Conservation (phyloP, 37 sponge, comb jelly and placozoan genomes). For the Agelas oroides region DNA sequence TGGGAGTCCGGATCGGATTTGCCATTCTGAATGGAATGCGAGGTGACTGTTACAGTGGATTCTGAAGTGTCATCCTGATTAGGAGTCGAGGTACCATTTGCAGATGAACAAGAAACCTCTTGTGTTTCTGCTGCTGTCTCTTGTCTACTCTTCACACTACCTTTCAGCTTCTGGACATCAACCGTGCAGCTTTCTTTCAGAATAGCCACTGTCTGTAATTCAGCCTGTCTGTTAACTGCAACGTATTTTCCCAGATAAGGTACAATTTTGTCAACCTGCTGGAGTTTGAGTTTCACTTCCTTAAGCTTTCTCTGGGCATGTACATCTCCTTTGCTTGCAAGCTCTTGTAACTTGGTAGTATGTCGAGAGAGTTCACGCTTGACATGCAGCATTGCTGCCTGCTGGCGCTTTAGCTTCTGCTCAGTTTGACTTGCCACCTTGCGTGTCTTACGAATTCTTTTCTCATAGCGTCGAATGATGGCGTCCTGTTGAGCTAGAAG, state of each 20-base stretch:
- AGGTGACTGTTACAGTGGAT: no score
- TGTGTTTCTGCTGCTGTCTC: background rate
- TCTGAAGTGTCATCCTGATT: no score
- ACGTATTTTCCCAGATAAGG: constrained; percentile 80
- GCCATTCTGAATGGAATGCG: no score
- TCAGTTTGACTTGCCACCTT: constrained; percentile 71
- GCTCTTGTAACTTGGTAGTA: constrained; percentile 36
- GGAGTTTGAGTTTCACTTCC: constrained; percentile 28
- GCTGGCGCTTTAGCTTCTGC: constrained; percentile 68
- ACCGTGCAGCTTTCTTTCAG: constrained; percentile 65
- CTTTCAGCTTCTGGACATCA: constrained; percentile 28
- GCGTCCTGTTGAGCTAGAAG: constrained; percentile 5
- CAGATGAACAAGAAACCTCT: background rate
- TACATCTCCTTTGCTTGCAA: constrained; percentile 29
- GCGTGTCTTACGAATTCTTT: constrained; percentile 66
- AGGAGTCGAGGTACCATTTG: background rate
- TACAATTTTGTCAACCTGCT: constrained; percentile 73
- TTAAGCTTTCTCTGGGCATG: constrained; percentile 32
- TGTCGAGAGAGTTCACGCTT: constrained; percentile 50
- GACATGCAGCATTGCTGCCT: constrained; percentile 38
- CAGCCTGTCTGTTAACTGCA: constrained; percentile 73
- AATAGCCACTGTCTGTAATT: constrained; percentile 73
- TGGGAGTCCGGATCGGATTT: no score
- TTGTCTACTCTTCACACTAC: background rate
- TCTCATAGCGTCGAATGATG: constrained; percentile 63